phyloP scores from a whole-genome alignment of 1,140 invertebrate genomes.

The Heliconius hermathena region DNA sequence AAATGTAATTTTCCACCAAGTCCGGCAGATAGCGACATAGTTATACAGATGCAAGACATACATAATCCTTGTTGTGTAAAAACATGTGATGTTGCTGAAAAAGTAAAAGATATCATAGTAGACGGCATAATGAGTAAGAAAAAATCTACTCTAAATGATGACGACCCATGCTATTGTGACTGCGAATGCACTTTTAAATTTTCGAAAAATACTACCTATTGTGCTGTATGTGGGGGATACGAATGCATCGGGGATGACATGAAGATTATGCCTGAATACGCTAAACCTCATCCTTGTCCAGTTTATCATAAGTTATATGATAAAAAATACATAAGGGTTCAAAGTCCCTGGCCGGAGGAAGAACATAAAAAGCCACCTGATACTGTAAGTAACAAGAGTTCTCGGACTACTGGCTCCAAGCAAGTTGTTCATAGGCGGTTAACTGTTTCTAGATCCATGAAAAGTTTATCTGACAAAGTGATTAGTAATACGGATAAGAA shows the following conservation, averaged over 20 bases:
- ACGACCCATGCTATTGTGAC: constrained; percentile 68
- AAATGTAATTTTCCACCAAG: constrained; percentile 47
- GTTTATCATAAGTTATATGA: constrained; percentile 74
- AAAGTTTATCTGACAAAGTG: constrained; percentile 44
- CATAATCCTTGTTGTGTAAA: constrained; percentile 67
- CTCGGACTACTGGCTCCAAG: constrained; percentile 47
- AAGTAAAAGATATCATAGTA: constrained; percentile 67
- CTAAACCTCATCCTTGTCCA: constrained; percentile 72
- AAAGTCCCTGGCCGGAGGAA: constrained; percentile 64
- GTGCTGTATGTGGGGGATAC: constrained; percentile 70
- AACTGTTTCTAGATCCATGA: constrained; percentile 42
- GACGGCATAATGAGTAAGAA: constrained; percentile 52
- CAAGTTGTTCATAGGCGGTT: constrained; percentile 37
- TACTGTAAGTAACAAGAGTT: constrained; percentile 54
- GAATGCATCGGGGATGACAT: constrained; percentile 70
- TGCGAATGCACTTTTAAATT: constrained; percentile 70
- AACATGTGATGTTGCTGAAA: constrained; percentile 64
- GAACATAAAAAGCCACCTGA: constrained; percentile 46
- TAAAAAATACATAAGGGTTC: constrained; percentile 61
- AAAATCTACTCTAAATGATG: constrained; percentile 42
- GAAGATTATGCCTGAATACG: constrained; percentile 57
- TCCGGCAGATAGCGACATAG: constrained; percentile 67
- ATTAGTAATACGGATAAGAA: constrained; percentile 42
- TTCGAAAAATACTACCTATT: constrained; percentile 69
- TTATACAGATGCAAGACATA: constrained; percentile 62